Evolutionary conservation across 2,797 vertebrate species (phyloP).

Genomic region (Etheostoma perlongum): DNA sequence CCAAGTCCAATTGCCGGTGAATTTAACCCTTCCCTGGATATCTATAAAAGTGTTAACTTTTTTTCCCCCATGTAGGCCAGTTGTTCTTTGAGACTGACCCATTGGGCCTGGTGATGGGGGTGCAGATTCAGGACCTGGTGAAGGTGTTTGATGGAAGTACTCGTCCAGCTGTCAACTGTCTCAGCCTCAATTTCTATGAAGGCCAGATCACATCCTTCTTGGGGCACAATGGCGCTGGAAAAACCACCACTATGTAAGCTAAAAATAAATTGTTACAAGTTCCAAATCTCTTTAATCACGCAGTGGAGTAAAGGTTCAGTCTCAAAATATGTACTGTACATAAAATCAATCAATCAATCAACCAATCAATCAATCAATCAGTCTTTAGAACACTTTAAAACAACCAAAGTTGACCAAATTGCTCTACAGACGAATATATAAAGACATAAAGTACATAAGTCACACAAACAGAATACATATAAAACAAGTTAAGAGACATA

Average conservation of each 20-base stretch:
- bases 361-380: too few species aligned
- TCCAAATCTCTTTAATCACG: background rate
- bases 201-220: constrained; percentile 96
- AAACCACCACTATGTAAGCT: constrained; percentile 96
- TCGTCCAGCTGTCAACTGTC: constrained; percentile 90
- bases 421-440: too few species aligned
- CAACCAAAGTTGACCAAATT: too few species aligned
- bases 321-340: background rate
- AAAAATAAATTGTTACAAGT: background rate
- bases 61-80: constrained; percentile 76
- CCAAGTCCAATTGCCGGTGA: too few species aligned
- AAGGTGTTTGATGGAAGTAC: constrained; percentile 86
- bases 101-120: constrained; percentile 88
- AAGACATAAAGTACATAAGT: too few species aligned
- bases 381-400: too few species aligned
- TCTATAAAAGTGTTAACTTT: background rate
- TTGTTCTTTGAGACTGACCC: constrained; percentile 92
- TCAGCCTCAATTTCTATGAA: constrained; percentile 95
- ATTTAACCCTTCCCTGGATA: too few species aligned
- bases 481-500: too few species aligned
- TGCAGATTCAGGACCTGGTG: constrained; percentile 92
- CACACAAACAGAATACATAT: too few species aligned
- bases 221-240: constrained; percentile 97
- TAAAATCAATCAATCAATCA: too few species aligned
- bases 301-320: background rate